Base-by-base conservation (phyloP, 2,888 invertebrate species). In the Diadromus collaris region DNA sequence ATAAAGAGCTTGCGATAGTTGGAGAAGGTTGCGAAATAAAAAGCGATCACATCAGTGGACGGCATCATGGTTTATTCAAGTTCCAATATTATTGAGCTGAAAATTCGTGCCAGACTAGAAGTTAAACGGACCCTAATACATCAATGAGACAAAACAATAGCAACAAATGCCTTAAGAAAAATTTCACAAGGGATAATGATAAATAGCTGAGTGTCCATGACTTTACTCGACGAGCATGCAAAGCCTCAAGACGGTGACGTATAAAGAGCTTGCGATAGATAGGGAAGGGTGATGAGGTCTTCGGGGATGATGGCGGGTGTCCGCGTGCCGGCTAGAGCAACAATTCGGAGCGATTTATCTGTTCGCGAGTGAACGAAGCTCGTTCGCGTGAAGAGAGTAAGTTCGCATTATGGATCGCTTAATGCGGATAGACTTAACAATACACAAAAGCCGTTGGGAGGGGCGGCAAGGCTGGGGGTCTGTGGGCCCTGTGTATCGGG, bases 391-490 rank as follows among this genome's bases (percentile, higher is more conserved):
- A 87, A 86, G 86, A 86, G 86, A 87, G 88, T 88, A 88, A 89
- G 88, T 87, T 86, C 86, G 87, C 85, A 90, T 88, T 88, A 88
- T 88, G 87, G 88, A 89, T 89, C 87, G 88, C 86, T 89, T 87
- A 89, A 89, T 88, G 87, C 88, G 90, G 87, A 89, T 89, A 89
- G 89, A 89, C 89, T 89, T 88, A 89, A 90, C 90, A 90, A 90
- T 90, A 89, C 90, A 90, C 89, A 90, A 89, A 88, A 88, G 87
- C 86, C 72, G 79, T 76, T 86, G 85, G 48, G 68, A 77, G 83
- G 71, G 67, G 72, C 76, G 54, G 69, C n/a, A n/a, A 38, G 70
- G 58, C 51, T 70, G 69, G 46, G n/a, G 27, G 10, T 71, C 61
- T 63, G 77, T 41, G 51, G 78, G 76, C 76, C 74, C 67, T 72